Evolutionary conservation across 2,113 vertebrate genomes (phyloP).

Genomic region (Pituophis catenifer): DNA sequence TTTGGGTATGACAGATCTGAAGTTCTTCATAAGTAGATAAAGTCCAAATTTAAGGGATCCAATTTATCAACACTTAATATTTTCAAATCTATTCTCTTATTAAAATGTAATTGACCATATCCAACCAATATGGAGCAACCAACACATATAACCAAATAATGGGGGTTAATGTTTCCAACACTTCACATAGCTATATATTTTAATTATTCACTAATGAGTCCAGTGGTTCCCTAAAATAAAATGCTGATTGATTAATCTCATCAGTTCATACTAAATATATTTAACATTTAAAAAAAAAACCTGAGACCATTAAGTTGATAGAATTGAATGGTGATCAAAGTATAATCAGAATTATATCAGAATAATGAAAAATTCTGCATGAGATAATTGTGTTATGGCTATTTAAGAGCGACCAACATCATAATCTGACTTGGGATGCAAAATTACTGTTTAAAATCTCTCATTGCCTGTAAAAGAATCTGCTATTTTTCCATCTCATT

Average conservation of each 20-base stretch:
- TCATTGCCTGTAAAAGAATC: no score
- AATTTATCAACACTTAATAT: background rate
- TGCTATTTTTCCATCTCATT: no score
- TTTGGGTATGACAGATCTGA: background rate
- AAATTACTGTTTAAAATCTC: no score
- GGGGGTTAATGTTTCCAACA: background rate
- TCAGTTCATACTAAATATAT: background rate
- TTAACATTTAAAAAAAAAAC: background rate
- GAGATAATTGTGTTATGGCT: no score
- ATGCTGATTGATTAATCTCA: background rate
- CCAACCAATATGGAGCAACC: background rate
- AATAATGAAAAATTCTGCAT: no score
- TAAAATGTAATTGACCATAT: background rate
- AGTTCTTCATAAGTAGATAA: background rate
- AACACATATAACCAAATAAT: background rate
- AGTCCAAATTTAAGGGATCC: background rate
- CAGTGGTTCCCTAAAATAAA: background rate
- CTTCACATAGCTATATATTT: background rate
- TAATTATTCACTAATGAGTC: background rate
- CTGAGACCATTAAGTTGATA: background rate
- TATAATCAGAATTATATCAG: background rate
- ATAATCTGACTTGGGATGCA: no score
- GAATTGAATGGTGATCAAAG: background rate
- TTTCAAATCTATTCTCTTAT: background rate
- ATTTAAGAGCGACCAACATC: no score